phyloP scores from a whole-genome alignment of 30 jellyfish, hydroid and myxozoan genomes.

The Aurelia coerulea region DNA sequence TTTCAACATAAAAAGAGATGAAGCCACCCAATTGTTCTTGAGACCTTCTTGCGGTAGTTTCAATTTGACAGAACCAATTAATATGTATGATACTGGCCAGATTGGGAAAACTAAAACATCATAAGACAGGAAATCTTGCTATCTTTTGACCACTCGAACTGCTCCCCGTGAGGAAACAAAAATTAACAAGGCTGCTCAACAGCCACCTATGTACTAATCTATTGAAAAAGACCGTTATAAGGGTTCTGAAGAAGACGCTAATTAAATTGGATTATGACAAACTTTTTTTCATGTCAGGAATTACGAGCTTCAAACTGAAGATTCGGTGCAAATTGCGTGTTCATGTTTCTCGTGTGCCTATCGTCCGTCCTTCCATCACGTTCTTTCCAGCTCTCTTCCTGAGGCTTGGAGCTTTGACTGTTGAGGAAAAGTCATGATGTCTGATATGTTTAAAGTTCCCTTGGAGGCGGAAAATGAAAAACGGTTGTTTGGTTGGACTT shows the following conservation, averaged over 20 bases:
- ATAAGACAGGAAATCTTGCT: slow-evolving; percentile 4
- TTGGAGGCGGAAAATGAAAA: too few relatives aligned
- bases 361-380: too few relatives aligned
- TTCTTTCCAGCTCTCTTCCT: too few relatives aligned
- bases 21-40: too few relatives aligned
- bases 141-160: slow-evolving; percentile 5
- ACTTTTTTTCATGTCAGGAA: not conserved
- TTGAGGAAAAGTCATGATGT: too few relatives aligned
- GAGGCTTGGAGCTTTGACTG: too few relatives aligned
- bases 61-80: not conserved
- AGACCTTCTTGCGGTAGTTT: not conserved
- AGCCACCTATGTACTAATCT: not conserved
- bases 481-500: too few relatives aligned
- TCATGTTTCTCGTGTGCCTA: too few relatives aligned
- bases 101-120: not conserved
- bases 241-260: slow-evolving; percentile 4
- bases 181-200: not conserved
- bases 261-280: not conserved
- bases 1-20: too few relatives aligned
- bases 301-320: too few relatives aligned
- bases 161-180: slow-evolving; percentile 7
- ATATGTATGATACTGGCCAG: not conserved
- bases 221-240: not conserved
- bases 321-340: too few relatives aligned
- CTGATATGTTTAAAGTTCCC: too few relatives aligned